phyloP scores from a whole-genome alignment of 2,113 vertebrate species.

The Cricetomys ansorgei region DNA sequence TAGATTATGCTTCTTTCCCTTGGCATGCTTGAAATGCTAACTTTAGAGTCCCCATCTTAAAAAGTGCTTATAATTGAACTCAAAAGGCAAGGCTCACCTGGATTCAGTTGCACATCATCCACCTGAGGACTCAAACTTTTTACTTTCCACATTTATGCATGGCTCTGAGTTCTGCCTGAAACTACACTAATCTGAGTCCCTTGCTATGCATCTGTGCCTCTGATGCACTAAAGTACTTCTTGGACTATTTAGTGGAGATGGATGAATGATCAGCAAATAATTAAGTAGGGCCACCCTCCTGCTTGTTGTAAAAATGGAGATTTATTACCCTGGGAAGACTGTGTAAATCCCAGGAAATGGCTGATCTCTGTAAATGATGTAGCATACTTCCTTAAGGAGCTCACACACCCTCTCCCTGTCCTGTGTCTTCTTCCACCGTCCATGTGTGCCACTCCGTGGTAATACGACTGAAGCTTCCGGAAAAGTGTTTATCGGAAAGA shows the following conservation, averaged over 20 bases:
- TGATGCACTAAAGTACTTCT: neutral
- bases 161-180: neutral
- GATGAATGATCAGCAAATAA: neutral
- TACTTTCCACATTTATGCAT: neutral
- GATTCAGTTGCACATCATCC: neutral
- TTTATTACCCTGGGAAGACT: neutral
- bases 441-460: neutral
- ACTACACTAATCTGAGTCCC: neutral
- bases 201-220: conserved; percentile 11
- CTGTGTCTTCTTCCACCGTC: neutral
- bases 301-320: conserved; percentile 18
- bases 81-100: conserved; percentile 2
- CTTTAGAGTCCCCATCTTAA: neutral
- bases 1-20: neutral
- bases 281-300: neutral
- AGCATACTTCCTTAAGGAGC: neutral
- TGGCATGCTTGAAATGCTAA: conserved; percentile 11
- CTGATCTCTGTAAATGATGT: neutral
- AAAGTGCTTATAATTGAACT: neutral
- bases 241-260: conserved; percentile 17
- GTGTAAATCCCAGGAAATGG: neutral
- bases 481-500: neutral
- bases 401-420: neutral
- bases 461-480: neutral
- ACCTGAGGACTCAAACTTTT: neutral